phyloP scores from a whole-genome alignment of 53 echinoderm and acorn worm genomes.

The Crossaster papposus region DNA sequence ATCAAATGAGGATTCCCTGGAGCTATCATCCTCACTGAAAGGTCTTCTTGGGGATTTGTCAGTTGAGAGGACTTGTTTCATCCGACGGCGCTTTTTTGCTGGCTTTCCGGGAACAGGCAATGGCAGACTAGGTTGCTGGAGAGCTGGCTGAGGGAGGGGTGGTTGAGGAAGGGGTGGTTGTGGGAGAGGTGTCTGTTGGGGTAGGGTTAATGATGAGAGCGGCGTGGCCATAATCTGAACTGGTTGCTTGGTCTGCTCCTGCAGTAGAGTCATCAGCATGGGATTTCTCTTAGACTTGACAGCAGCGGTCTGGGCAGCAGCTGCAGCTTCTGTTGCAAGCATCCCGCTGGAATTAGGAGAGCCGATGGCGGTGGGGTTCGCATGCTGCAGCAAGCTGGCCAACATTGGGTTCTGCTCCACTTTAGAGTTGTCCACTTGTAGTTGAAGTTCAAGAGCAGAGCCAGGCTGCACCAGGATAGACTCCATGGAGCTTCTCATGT shows the following conservation, averaged over 20 bases:
- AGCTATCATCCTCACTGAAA: slow-evolving; percentile 72
- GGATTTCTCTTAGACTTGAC: slow-evolving; percentile 75
- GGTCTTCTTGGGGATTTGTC: slow-evolving; percentile 88
- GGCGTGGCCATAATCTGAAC: slow-evolving; percentile 47
- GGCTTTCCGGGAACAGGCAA: slow-evolving; percentile 44
- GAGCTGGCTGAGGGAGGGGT: slow-evolving; percentile 14
- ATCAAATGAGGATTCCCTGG: slow-evolving; percentile 55
- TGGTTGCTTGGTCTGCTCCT: slow-evolving; percentile 77
- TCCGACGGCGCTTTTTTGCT: slow-evolving; percentile 42
- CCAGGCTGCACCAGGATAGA: slow-evolving; percentile 52
- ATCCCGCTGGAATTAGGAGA: slow-evolving; percentile 19
- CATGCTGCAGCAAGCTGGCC: slow-evolving; percentile 83
- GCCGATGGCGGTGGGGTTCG: neutral
- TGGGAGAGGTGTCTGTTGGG: slow-evolving; percentile 16
- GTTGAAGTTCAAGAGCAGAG: slow-evolving; percentile 23
- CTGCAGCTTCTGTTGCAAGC: slow-evolving; percentile 54
- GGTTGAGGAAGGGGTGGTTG: slow-evolving; percentile 38
- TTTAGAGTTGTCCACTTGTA: slow-evolving; percentile 62
- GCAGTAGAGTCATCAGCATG: slow-evolving; percentile 93
- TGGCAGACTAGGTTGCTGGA: slow-evolving; percentile 40
- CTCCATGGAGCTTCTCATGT: slow-evolving; percentile 62
- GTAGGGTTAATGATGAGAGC: slow-evolving; percentile 26
- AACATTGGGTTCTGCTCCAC: slow-evolving; percentile 95
- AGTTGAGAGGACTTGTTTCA: slow-evolving; percentile 18
- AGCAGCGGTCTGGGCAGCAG: slow-evolving; percentile 50